phyloP scores from a whole-genome alignment of 23 tunicate genomes.

The Diplosoma virens region DNA sequence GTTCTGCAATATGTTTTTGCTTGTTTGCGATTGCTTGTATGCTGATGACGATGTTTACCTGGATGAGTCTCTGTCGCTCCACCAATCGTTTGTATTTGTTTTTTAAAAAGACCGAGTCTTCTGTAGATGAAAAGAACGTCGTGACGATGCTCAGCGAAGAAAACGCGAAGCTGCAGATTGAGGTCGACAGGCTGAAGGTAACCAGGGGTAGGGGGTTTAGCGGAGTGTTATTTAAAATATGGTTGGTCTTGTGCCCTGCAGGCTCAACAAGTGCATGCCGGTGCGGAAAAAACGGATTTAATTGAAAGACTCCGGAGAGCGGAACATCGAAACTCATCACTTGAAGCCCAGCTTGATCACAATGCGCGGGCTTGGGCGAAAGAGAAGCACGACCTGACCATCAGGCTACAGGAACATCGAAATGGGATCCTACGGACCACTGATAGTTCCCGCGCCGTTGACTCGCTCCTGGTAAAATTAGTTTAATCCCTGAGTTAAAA shows the following conservation, averaged over 20 bases:
- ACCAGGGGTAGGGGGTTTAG: not conserved
- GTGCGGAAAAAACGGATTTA: slow-evolving; percentile 52
- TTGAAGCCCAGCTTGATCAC: slow-evolving; percentile 81
- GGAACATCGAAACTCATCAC: slow-evolving; percentile 51
- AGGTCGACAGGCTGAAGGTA: slow-evolving; percentile 56
- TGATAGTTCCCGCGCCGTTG: not conserved
- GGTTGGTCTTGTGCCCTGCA: not conserved
- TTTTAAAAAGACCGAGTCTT: no score
- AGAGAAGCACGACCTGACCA: slow-evolving; percentile 78
- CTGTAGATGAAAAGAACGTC: slow-evolving; percentile 29
- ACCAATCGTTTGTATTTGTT: no score
- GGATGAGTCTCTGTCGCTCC: no score
- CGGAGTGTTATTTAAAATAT: no score
- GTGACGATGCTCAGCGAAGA: slow-evolving; percentile 48
- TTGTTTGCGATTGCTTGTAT: no score
- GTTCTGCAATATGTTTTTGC: no score
- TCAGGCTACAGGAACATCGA: slow-evolving; percentile 91
- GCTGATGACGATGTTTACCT: no score
- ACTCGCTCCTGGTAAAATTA: slow-evolving; percentile 54
- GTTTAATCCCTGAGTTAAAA: no score
- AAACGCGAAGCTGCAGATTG: slow-evolving; percentile 57
- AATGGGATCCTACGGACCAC: slow-evolving; percentile 80
- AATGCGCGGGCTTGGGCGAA: slow-evolving; percentile 85
- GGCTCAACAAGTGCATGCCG: slow-evolving; percentile 34
- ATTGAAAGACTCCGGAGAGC: slow-evolving; percentile 49